Percentiles rank a stretch among this genome's conserved stretches.
phyloP scores from a whole-genome alignment of 23 tunicate species.

The Halocynthia aurantium region DNA sequence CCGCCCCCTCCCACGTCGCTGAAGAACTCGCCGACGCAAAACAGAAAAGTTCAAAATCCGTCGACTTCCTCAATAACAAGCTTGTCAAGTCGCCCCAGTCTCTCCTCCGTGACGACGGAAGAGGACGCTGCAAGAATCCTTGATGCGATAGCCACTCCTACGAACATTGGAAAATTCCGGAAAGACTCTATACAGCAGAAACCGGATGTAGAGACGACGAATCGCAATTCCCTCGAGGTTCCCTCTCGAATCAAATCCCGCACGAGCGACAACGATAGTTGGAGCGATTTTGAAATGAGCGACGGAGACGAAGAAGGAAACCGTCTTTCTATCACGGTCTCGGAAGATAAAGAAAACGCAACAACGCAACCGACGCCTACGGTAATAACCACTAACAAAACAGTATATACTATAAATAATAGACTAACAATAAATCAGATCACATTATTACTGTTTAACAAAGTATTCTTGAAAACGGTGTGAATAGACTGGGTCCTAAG shows the following conservation, averaged over 20 bases:
- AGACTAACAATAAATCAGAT: no score
- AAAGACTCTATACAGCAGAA: background rate
- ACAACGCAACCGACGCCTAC: constrained; percentile 20
- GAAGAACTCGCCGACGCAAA: background rate
- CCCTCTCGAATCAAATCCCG: constrained; percentile 20
- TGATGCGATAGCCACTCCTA: constrained; percentile 20
- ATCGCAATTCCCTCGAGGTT: constrained; percentile 64
- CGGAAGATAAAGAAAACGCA: constrained; percentile 11
- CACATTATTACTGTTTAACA: no score
- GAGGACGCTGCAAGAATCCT: constrained; percentile 11
- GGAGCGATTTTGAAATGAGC: constrained; percentile 58
- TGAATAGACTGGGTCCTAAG: no score
- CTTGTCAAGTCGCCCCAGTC: constrained; percentile 9
- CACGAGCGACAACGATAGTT: constrained; percentile 19
- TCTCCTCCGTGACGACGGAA: background rate
- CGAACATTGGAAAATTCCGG: background rate
- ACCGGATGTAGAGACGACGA: background rate
- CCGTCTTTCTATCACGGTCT: background rate
- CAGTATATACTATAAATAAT: no score
- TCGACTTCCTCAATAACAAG: background rate
- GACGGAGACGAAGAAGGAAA: constrained; percentile 52
- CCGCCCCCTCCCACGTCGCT: constrained; percentile 16
- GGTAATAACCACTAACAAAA: background rate
- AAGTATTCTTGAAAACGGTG: no score
- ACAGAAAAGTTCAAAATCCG: background rate